Base-by-base conservation (phyloP, 2,888 invertebrate species). In the Rhingia rostrata region DNA sequence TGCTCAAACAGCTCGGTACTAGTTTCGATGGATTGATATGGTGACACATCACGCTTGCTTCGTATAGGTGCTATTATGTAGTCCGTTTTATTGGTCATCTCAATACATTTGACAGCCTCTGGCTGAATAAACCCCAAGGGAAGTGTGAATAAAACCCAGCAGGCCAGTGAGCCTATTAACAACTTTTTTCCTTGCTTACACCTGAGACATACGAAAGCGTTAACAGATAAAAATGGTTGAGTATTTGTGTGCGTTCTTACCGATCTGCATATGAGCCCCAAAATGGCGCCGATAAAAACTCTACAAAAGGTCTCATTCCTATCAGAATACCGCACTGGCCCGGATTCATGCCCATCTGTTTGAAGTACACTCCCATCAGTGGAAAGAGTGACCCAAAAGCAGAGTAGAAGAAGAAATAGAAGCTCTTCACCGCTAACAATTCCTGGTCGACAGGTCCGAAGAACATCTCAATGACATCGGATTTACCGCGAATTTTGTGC, bases 351-450 rank as follows among this genome's bases (percentile, higher is more conserved):
- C 98, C 98, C 95, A 99, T 96, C 93, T 99, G 99, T 93, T 99
- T 99, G 93, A 99, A 99, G 92, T 99, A 99, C 54, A 99, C 97
- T 43, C 98, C 99, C 96, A 99, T 97, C 83, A 99, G 93, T 0
- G 99, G 99, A 91, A 99, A 99, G 12, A 99, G 94, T 0, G 98
- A 98, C 5, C 99, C 99, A 91, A 99, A 99, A 0, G 99, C 99
- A 49, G 99, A 98, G 92, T 99, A 99, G 93, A 99, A 99, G 94
- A 99, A 99, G 92, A 99, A 99, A 92, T 99, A 99, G 92, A 99
- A 99, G 30, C 97, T 95, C 92, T 99, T 99, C 87, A 98, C 98
- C 69, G 98, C 95, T 87, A 99, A 94, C 66, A 99, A 93, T 91
- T 98, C 98, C 88, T 96, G 96, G 91, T 98, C 97, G 47, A 97